Base-by-base conservation (phyloP, 2,888 invertebrate species). In the Ennomos erosarius region DNA sequence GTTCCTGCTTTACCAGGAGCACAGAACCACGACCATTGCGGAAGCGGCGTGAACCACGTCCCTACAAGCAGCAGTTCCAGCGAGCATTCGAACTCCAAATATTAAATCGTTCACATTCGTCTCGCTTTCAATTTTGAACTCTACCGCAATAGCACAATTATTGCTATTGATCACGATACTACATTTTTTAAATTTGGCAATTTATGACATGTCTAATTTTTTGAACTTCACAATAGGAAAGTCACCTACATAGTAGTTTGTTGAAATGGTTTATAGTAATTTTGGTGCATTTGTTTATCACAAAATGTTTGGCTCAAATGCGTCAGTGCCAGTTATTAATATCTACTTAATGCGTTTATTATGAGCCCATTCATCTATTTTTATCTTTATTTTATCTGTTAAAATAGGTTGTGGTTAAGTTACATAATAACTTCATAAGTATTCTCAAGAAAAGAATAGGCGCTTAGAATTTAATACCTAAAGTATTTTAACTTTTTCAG, bases 1-100 rank as follows among this genome's bases (percentile, higher is more conserved):
- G 33, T 97, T 95, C 86, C 94, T 97, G 76, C 90, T 97, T 68
- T 96, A 94, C 87, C 82, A 95, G 74, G 96, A 97, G 76, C 95
- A 95, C 90, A 96, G 95, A 81, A 93, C 90, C 67, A 65, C 84
- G 34, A 59, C 61, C 49, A 62, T 70, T 36, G 69, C 71, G 36
- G 68, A 70, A 35, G 70, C 72, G 13, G 78, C 79, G 78, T 79
- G 78, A 78, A 10, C 13, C 50, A 46, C 16, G 42, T 9, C 36
- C 54, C 36, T 44, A 34, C 57, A 53, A 66, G 59, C 49, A 51
- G 55, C 62, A 62, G 66, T 54, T 51, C 59, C 65, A 67, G 55
- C 65, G 73, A 74, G 69, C 67, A 66, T 76, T 66, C 64, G 56
- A 72, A 69, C 59, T 59, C 49, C 46, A 55, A 60, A 60, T 55